Evolutionary conservation across 2,113 vertebrate genomes (phyloP), one percentile per base, ranked within the genome.

Genomic region (Sprattus sprattus): DNA sequence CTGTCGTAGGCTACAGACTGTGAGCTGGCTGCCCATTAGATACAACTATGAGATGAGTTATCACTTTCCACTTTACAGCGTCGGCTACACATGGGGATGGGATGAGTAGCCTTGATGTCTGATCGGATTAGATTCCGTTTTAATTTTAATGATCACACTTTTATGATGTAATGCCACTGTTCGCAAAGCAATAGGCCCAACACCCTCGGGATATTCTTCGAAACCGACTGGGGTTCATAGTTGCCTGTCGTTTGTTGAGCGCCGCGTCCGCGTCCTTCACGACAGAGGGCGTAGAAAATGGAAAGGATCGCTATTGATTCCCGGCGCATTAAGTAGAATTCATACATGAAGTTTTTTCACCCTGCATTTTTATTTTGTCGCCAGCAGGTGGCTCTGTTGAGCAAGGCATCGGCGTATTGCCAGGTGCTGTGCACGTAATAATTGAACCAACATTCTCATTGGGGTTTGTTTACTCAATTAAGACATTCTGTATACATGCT

Each of bases 361-460:
- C 85, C 75, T 81, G 39, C 25, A 86, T 47, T 85, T 57, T 45
- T 44, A 45, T 9, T 82, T 45, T 57, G 28, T 0, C 0, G 52
- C 45, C 90, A 60, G 81, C 87, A 89, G 90, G 85, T 89, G 90
- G 85, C 86, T 84, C 87, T 87, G 52, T 90, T 88, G 88, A 90
- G 88, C 81, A 88, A 88, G 81, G 11, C 28, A 81, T 47, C 18
- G 85, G 84, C 86, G 87, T 81, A 2, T 15, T 85, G 86, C 83
- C 86, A 85, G 49, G 10, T 49, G 32, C 84, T 80, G 64, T 57
- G 52, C 54, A 22, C 25, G n/a, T 10, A 11, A 10, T n/a, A 67
- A 67, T 9, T 67, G 64, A 67, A 67, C n/a, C n/a, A 67, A 67
- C n/a, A 67, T 67, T 67, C 64, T 67, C 64, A 25, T 13, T 28